These are phyloP conservation scores for Anser brachyrhynchus DNA, from an alignment of 2,113 vertebrate species.

Conservation along the genomic window DNA sequence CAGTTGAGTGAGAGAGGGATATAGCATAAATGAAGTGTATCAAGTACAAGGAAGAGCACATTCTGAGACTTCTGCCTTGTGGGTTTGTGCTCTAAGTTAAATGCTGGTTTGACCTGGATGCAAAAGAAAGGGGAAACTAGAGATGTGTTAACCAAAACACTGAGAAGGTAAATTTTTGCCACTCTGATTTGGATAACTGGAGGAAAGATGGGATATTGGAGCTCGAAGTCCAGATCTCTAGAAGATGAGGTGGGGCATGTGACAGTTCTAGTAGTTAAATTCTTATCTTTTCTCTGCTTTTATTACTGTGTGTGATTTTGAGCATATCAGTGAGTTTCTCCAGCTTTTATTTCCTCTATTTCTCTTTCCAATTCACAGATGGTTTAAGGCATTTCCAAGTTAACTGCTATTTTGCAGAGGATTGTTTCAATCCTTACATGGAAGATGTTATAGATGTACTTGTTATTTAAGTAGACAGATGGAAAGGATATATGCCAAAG, in stretches of 20 bases:
- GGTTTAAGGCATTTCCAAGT: slow-evolving; percentile 12
- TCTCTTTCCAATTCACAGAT: slow-evolving; percentile 21
- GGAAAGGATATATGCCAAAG: neutral
- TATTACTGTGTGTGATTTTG: neutral
- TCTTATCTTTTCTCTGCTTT: neutral
- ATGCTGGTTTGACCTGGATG: neutral
- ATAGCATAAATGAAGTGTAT: neutral
- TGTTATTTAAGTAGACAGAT: slow-evolving; percentile 1
- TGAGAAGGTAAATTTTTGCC: neutral
- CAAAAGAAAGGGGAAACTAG: neutral
- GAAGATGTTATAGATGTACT: neutral
- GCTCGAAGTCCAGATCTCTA: neutral
- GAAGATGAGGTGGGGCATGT: neutral
- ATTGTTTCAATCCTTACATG: neutral
- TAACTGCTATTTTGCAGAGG: neutral
- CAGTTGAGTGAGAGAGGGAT: neutral
- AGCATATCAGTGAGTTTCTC: neutral
- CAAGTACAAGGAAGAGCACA: neutral
- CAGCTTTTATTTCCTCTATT: neutral
- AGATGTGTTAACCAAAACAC: neutral
- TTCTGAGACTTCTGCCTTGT: neutral
- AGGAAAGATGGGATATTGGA: neutral
- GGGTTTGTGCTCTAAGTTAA: neutral
- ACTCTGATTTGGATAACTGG: neutral
- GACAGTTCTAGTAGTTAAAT: neutral